Evolutionary conservation across 1,140 invertebrate genomes (phyloP).

Genomic region (Sogatella furcifera): DNA sequence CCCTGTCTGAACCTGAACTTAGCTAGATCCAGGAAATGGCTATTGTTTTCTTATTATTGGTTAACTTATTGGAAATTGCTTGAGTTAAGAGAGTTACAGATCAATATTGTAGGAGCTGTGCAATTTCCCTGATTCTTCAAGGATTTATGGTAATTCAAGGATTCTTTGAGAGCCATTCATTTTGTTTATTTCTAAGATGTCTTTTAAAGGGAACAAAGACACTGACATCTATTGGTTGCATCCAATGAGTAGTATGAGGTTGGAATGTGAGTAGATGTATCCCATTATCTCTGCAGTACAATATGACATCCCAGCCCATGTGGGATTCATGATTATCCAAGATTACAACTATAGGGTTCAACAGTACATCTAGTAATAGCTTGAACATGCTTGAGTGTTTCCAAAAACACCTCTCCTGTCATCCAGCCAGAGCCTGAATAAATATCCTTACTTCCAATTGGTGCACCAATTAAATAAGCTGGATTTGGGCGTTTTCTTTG

Average conservation of each 20-base stretch:
- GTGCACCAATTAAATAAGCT: constrained; percentile 8
- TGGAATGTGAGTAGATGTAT: constrained; percentile 25
- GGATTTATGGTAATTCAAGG: too few relatives aligned
- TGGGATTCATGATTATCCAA: constrained; percentile 32
- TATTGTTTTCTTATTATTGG: too few relatives aligned
- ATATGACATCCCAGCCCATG: constrained; percentile 21
- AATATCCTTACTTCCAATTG: constrained; percentile 26
- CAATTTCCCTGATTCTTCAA: too few relatives aligned
- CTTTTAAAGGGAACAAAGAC: constrained; percentile 19
- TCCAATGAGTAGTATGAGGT: constrained; percentile 24
- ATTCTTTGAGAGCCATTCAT: constrained; percentile 3
- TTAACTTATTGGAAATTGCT: too few relatives aligned
- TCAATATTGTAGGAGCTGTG: too few relatives aligned
- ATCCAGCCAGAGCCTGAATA: constrained; percentile 31
- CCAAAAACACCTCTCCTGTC: constrained; percentile 20
- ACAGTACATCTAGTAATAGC: constrained; percentile 17
- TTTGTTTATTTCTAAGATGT: constrained; percentile 4
- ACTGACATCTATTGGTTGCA: constrained; percentile 31
- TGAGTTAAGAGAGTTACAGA: too few relatives aligned
- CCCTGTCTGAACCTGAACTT: too few relatives aligned
- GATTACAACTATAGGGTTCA: constrained; percentile 31
- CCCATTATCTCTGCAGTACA: constrained; percentile 21
- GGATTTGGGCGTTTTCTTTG: constrained; percentile 28
- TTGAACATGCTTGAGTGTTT: constrained; percentile 24
- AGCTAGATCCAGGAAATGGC: too few relatives aligned